A percentile compares a stretch with the other conserved stretches of the same genome.
These are phyloP conservation scores for Mantis religiosa DNA, from an alignment of 2,888 invertebrate genomes.

Conservation along the genomic window DNA sequence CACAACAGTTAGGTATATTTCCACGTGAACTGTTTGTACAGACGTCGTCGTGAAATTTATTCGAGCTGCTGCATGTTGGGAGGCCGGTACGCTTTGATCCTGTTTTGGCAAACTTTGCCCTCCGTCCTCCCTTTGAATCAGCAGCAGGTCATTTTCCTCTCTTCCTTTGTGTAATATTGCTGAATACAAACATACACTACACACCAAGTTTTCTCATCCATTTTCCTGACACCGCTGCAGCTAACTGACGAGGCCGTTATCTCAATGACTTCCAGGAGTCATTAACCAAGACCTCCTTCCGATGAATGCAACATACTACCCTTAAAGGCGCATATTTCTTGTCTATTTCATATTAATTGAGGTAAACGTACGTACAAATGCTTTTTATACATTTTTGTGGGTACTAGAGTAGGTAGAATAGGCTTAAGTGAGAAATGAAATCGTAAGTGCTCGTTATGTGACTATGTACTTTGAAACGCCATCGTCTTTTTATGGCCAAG, in stretches of 20 bases:
- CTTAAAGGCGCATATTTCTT: too few species aligned
- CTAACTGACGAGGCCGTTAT: too few species aligned
- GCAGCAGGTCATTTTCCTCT: not conserved
- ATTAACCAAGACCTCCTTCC: not conserved
- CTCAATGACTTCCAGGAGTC: not conserved
- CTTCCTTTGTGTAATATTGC: not conserved
- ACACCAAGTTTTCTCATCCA: not conserved
- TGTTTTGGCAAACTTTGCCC: not conserved
- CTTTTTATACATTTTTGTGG: too few species aligned
- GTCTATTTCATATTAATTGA: too few species aligned
- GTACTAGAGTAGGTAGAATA: too few species aligned
- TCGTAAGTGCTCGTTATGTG: too few species aligned
- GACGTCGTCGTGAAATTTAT: not conserved
- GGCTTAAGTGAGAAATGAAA: too few species aligned
- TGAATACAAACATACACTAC: not conserved
- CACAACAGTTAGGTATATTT: too few species aligned
- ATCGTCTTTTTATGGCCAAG: too few species aligned
- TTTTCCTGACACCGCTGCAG: not conserved
- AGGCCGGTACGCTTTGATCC: not conserved
- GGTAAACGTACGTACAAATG: too few species aligned
- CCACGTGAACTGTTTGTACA: not conserved
- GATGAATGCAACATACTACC: not conserved
- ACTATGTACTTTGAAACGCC: too few species aligned
- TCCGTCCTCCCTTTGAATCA: not conserved
- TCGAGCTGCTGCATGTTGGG: not conserved